A percentile compares a stretch with the other conserved stretches of the same genome.
These are phyloP conservation scores for Argya squamiceps DNA, from an alignment of 2,797 vertebrate species.

Conservation along the genomic window DNA sequence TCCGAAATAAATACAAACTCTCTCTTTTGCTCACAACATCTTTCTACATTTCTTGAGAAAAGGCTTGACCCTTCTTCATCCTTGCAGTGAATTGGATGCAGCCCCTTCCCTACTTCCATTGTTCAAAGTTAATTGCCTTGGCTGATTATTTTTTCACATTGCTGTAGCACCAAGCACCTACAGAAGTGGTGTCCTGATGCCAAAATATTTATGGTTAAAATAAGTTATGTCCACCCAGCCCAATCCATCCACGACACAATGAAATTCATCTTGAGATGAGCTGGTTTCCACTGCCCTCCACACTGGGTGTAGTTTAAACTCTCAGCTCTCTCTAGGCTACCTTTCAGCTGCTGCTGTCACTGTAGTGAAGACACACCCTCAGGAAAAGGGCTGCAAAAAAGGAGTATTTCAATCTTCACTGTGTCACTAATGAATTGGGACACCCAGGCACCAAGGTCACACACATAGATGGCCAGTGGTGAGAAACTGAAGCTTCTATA, in stretches of 20 bases:
- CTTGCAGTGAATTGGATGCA: background rate
- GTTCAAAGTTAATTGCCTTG: background rate
- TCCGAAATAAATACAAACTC: background rate
- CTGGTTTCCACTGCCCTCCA: background rate
- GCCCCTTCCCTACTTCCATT: background rate
- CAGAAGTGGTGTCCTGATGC: background rate
- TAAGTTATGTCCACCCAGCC: background rate
- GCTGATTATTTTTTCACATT: background rate
- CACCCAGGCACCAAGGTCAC: background rate
- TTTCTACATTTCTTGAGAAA: background rate
- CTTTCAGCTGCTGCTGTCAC: background rate
- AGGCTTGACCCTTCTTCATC: background rate
- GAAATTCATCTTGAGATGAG: background rate
- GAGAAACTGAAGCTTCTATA: background rate
- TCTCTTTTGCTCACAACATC: conserved; percentile 6
- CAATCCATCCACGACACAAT: background rate
- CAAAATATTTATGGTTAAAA: background rate
- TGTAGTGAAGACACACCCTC: background rate
- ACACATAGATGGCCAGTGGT: background rate
- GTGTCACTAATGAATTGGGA: background rate
- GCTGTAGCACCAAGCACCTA: background rate
- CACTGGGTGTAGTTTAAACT: background rate
- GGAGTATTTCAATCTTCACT: background rate
- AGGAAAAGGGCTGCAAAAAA: background rate
- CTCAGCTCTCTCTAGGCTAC: background rate